Evolutionary conservation across 2,113 vertebrate species (phyloP), one percentile per base, ranked within the genome.

Genomic region (Larimichthys crocea): DNA sequence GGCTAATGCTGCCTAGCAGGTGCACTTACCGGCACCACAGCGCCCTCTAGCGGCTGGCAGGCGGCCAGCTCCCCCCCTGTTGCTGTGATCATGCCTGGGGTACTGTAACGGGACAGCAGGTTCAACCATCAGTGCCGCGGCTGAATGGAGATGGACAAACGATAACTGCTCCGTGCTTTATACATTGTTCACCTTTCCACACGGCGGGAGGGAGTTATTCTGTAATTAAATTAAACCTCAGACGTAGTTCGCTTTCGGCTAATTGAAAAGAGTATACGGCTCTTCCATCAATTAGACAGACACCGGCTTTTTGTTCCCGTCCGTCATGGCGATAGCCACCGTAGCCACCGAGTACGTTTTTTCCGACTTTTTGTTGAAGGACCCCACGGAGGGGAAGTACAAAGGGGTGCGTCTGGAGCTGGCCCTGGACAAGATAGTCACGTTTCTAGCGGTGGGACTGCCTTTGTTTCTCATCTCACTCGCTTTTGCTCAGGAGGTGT

Each of bases 321-420:
- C 64, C 20, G 84, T 84, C 89, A 99, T 99, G 98, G 97, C 98
- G 86, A 98, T 99, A 65, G 97, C 98, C 0, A 96, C 97, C 90
- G 94, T 97, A 77, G 98, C 98, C 79, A 97, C 97, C 17, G 97
- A 99, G 91, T 99, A 99, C 59, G 96, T 99, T 3, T 99, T 99
- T 92, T 97, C 96, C 3, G 97, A 99, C 93, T 99, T 98, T 94
- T 80, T 99, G 87, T 91, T 99, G 67, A 99, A 98, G 91, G 98
- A 98, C 74, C 95, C 96, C 53, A 74, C 94, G 0, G 98, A 98
- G 62, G 88, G 94, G 20, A 97, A 96, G 79, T 98, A 95, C 93
- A 97, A 96, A 91, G 97, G 98, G 67, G 89, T 99, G 92, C 96
- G 97, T 40, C 91, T 98, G 93, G 98, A 99, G 80, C 95, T 99